Evolutionary conservation across 2,888 invertebrate species (phyloP).

Genomic region (Caenorhabditis japonica): DNA sequence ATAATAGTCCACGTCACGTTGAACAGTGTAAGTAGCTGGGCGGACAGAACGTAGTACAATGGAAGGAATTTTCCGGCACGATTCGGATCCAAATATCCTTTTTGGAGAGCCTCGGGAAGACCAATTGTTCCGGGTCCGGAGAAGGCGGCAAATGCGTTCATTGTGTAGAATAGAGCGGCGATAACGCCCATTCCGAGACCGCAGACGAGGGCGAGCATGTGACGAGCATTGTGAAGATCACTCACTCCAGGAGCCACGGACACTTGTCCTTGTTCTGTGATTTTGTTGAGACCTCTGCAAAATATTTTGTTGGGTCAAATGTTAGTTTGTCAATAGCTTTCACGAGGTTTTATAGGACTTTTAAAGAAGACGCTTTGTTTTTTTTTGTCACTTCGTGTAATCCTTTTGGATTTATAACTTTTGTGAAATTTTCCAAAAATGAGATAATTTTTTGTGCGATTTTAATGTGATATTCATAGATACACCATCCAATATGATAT

Average conservation of each 20-base stretch:
- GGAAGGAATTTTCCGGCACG: conserved; percentile 56
- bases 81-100: conserved; percentile 31
- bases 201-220: conserved; percentile 90
- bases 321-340: too few relatives aligned
- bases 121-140: conserved; percentile 96
- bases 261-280: conserved; percentile 82
- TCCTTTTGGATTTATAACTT: too few relatives aligned
- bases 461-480: too few relatives aligned
- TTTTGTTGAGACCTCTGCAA: conserved; percentile 87
- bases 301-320: too few relatives aligned
- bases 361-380: too few relatives aligned
- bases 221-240: conserved; percentile 84
- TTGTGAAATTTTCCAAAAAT: too few relatives aligned
- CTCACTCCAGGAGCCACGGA: conserved; percentile 77
- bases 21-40: conserved; percentile 78
- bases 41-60: conserved; percentile 54
- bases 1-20: conserved; percentile 90
- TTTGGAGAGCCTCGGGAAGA: conserved; percentile 79
- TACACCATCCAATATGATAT: too few relatives aligned
- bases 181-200: conserved; percentile 95
- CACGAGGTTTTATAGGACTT: too few relatives aligned
- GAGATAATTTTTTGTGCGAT: too few relatives aligned
- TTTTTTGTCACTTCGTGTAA: too few relatives aligned
- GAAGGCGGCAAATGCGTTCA: conserved; percentile 94
- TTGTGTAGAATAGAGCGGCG: conserved; percentile 92